Conservation (phyloP, 2,888 invertebrate genomes). For the Augiades crinisus region DNA sequence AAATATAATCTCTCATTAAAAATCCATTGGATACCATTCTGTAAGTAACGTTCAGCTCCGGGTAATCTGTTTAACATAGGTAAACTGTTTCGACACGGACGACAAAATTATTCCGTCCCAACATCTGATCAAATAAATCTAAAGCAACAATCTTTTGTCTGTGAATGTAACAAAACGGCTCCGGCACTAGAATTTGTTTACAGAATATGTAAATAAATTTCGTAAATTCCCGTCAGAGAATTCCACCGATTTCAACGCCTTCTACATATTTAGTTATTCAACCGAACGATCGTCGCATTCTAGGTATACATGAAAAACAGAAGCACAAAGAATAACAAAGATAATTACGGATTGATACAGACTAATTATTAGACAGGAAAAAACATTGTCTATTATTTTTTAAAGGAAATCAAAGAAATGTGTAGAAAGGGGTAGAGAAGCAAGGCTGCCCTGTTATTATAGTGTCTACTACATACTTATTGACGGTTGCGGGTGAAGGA, state of each 20-base stretch:
- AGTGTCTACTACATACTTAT: constrained; percentile 69
- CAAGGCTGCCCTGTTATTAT: constrained; percentile 63
- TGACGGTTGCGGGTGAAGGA: constrained; percentile 59
- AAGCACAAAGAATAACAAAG: constrained; percentile 12
- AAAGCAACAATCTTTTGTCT: constrained; percentile 43
- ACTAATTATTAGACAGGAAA: constrained; percentile 58
- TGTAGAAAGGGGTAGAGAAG: constrained; percentile 62
- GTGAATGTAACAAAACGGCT: constrained; percentile 35
- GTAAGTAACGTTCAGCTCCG: constrained; percentile 11
- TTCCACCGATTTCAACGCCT: constrained; percentile 18
- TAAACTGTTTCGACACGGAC: constrained; percentile 44
- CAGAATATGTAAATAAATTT: constrained; percentile 33
- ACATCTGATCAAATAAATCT: constrained; percentile 77
- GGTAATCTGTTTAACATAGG: constrained; percentile 31
- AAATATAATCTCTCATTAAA: neutral
- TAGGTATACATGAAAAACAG: neutral
- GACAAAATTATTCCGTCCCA: constrained; percentile 49
- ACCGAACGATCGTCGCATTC: neutral
- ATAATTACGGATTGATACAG: constrained; percentile 48
- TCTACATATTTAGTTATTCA: constrained; percentile 3
- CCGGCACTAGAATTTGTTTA: constrained; percentile 37
- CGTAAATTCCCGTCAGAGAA: constrained; percentile 19
- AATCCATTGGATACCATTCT: neutral
- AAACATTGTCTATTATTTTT: constrained; percentile 47
- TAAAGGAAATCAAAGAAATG: constrained; percentile 72